Base-by-base conservation (phyloP, 2,888 invertebrate genomes). In the Spisula subtruncata region DNA sequence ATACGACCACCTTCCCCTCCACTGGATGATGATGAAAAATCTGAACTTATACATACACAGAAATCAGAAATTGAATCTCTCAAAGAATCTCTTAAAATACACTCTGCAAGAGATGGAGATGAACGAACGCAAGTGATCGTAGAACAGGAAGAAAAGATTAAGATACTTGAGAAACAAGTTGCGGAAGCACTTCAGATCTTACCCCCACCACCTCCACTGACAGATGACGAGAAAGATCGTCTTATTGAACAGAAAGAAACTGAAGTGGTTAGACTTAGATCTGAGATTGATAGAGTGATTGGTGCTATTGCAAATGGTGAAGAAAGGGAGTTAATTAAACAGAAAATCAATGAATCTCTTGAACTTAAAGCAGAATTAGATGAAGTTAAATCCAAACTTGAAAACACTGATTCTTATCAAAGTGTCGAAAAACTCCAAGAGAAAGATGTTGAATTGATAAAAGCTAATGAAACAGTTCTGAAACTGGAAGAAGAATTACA, bases 1-100 rank as follows among this genome's bases (percentile, higher is more conserved):
- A 92, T 92, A n/a, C 90, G 86, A 86, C 92, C 92, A n/a, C 92
- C 92, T 32, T 92, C 92, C 10, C 91, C 92, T 48, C 92, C 92
- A 20, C 60, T 88, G 32, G 91, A 91, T 81, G 90, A 89, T 25
- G 91, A 92, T 88, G 92, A 92, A 56, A 91, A 89, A 51, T 66
- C 87, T 48, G 89, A 87, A 71, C 84, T 87, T 35, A 89, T 92
- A 83, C 81, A 92, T 18, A 86, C 90, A 29, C 89, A 92, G 84
- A 88, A 89, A 54, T 85, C 91, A 71, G 91, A 93, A 83, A 93
- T 93, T 82, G 88, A 89, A 32, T 29, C 46, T 54, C 84, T 92
- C 48, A 91, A 83, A 41, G 83, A 41, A 41, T 41, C 41, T 41
- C 14, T 51, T 60, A 87, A 90, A 66, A 51, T 89, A 16, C 89